Conservation (phyloP, 2,888 invertebrate genomes). For the Embidobia sp. region DNA sequence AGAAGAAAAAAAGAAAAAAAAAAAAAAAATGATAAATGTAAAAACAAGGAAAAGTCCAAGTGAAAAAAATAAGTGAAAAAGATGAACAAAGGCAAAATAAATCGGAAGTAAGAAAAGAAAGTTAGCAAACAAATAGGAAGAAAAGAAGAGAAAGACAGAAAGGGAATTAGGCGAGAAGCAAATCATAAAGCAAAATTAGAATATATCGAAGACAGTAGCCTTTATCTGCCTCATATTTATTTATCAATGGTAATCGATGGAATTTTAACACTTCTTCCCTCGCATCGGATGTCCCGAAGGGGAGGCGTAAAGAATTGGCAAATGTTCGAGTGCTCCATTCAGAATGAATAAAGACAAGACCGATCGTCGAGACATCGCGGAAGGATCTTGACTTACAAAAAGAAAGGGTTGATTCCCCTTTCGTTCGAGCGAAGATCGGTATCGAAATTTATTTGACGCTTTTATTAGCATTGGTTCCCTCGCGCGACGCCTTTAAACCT, state of each 20-base stretch:
- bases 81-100: no score
- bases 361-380: conserved; percentile 66
- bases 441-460: conserved; percentile 80
- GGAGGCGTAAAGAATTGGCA: conserved; percentile 67
- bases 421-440: conserved; percentile 74
- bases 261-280: conserved; percentile 67
- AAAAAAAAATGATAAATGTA: no score
- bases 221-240: conserved; percentile 70
- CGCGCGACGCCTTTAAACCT: conserved; percentile 68
- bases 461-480: conserved; percentile 77
- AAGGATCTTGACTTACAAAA: conserved; percentile 70
- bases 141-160: no score
- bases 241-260: conserved; percentile 69
- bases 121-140: no score
- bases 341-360: conserved; percentile 71
- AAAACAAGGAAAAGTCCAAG: no score
- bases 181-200: conserved; percentile 25
- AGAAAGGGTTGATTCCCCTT: conserved; percentile 72
- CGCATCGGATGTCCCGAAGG: conserved; percentile 48
- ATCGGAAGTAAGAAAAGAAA: no score
- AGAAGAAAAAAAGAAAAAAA: no score
- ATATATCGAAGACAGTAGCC: conserved; percentile 64
- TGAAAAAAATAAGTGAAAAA: no score
- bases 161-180: no score
- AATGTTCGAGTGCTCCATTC: conserved; percentile 70